Evolutionary conservation across 2,113 vertebrate genomes (phyloP).

Genomic region (Microtus pennsylvanicus): DNA sequence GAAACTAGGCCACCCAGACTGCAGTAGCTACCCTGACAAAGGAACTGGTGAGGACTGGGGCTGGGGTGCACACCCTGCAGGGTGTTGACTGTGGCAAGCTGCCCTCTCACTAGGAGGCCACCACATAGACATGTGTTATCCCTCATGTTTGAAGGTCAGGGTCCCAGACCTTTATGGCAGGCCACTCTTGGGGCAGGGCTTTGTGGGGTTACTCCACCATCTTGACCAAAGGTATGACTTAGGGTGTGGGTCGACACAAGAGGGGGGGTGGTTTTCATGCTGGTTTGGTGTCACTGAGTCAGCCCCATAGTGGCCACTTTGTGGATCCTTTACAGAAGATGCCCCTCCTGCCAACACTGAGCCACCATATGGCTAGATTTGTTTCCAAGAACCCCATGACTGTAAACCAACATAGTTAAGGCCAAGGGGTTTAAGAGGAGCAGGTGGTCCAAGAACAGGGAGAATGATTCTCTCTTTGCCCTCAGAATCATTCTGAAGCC

Average conservation of each 20-base stretch:
- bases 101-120: neutral
- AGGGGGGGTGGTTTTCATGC: neutral
- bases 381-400: neutral
- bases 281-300: neutral
- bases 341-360: neutral
- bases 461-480: neutral
- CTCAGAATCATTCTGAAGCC: neutral
- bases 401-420: neutral
- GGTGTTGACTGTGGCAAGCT: neutral
- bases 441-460: neutral
- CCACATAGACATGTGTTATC: fast-evolving
- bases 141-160: neutral
- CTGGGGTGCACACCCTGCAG: fast-evolving
- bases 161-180: neutral
- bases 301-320: neutral
- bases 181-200: neutral
- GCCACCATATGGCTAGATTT: neutral
- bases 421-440: neutral
- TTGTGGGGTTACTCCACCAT: neutral
- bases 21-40: neutral
- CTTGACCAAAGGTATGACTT: neutral
- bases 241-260: neutral
- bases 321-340: neutral
- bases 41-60: neutral
- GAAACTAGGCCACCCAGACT: conserved; percentile 31